Base-by-base conservation (phyloP, 2,888 invertebrate species). In the Chironomus riparius region DNA sequence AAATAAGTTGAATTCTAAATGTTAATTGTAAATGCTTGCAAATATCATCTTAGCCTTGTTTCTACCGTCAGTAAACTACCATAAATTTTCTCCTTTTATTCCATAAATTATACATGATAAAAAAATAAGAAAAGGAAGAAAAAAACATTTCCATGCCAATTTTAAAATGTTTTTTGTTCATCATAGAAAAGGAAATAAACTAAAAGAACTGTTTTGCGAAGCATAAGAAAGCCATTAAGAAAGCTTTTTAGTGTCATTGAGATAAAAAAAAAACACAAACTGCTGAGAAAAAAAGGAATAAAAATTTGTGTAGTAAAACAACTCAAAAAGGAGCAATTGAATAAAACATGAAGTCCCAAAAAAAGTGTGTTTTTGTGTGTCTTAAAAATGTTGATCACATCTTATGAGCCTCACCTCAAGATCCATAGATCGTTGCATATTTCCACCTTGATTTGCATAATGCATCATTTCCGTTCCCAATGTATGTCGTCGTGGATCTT, bases 401-500 rank as follows among this genome's bases (percentile, higher is more conserved):
- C 38, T 7, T 38, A 2, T 10, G 38, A 1, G 3, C 38, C 65
- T 65, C 13, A 93, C 93, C 89, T 93, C 93, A 80, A 92, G 86
- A 81, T 92, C 92, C 87, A 91, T 88, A 76, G 90, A 88, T 79
- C 90, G 87, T 77, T 84, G 85, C 86, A 88, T 83, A 82, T 88
- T 78, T 82, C 85, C 78, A 77, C 77, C 79, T 61, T 76, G 74
- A 61, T 76, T 73, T 6, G 81, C 81, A 77, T 84, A 84, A 80
- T 90, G 90, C 18, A 91, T 86, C 81, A 92, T 91, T 81, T 92
- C 92, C 47, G n/a, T 68, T 28, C 91, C 91, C 77, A 94, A 87
- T 5, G 94, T 94, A 83, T 94, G 94, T 18, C 94, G 87, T 13
- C 94, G 87, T 4, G 92, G 92, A 83, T 94, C 94, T 83, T 94